A percentile compares a stretch with the other conserved stretches of the same genome.
phyloP scores from a whole-genome alignment of 2,113 vertebrate genomes.

The Isichthys henryi region DNA sequence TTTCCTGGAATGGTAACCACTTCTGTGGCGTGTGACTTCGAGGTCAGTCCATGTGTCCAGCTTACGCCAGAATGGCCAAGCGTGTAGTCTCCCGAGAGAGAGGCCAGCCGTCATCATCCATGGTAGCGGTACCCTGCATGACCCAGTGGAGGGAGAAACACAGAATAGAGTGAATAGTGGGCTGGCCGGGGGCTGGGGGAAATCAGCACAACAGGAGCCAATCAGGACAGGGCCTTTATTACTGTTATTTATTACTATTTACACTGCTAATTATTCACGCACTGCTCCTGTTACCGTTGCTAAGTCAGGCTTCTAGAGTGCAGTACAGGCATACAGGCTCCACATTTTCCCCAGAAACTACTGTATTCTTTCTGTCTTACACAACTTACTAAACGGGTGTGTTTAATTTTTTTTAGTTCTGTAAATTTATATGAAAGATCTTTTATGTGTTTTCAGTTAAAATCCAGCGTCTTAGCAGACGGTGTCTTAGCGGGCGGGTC shows the following conservation, averaged over 20 bases:
- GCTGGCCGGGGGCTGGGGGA: not conserved
- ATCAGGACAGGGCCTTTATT: not conserved
- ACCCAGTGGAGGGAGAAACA: slow-evolving; percentile 19
- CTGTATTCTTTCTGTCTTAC: not conserved
- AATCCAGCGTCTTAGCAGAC: not conserved
- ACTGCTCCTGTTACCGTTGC: not conserved
- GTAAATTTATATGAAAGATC: not conserved
- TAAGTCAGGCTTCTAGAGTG: not conserved
- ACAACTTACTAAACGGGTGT: not conserved
- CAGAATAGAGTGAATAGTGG: not conserved
- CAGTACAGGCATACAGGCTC: not conserved
- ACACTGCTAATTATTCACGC: not conserved
- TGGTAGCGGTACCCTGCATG: not conserved
- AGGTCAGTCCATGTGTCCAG: not conserved
- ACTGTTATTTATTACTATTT: not conserved
- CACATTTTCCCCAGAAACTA: not conserved
- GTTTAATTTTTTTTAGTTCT: not conserved
- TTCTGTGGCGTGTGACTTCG: not conserved
- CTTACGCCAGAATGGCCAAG: slow-evolving; percentile 13
- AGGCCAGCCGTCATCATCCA: not conserved
- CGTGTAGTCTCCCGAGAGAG: not conserved
- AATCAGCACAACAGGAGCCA: not conserved
- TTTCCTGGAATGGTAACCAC: not conserved
- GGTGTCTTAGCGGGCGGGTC: not conserved
- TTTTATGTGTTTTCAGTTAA: slow-evolving; percentile 20